Evolutionary conservation across 1,140 invertebrate genomes (phyloP).

Genomic region (Antheraea mylitta): DNA sequence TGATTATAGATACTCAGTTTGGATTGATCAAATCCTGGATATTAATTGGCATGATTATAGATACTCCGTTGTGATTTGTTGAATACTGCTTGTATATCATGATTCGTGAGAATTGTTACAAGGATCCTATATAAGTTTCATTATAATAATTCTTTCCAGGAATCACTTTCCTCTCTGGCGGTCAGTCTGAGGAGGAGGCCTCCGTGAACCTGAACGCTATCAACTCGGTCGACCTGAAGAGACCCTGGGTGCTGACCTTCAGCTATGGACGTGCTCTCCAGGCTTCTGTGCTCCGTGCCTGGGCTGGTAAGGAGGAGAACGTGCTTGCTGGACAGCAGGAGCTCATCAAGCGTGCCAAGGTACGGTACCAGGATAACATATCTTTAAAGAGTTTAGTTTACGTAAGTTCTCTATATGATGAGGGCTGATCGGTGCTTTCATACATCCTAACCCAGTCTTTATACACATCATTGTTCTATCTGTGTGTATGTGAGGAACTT

Average conservation of each 20-base stretch:
- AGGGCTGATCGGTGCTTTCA: no score
- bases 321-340: slow-evolving; percentile 91
- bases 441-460: no score
- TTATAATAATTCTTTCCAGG: slow-evolving; percentile 75
- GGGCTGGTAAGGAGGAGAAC: slow-evolving; percentile 95
- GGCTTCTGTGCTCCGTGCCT: slow-evolving; percentile 95
- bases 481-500: no score
- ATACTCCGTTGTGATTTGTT: no score
- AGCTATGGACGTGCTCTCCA: slow-evolving; percentile 95
- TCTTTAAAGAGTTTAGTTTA: background rate
- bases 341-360: slow-evolving; percentile 94
- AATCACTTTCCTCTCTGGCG: slow-evolving; percentile 96
- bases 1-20: no score
- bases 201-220: slow-evolving; percentile 97
- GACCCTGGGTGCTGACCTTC: slow-evolving; percentile 98
- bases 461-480: no score
- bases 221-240: slow-evolving; percentile 87
- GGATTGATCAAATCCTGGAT: no score
- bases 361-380: slow-evolving; percentile 47
- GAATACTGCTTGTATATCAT: no score
- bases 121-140: no score
- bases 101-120: no score
- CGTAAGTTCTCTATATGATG: no score
- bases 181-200: slow-evolving; percentile 98
- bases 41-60: no score